These are phyloP conservation scores for Lissonota sp. DNA, from an alignment of 2,888 invertebrate genomes.

Conservation along the genomic window DNA sequence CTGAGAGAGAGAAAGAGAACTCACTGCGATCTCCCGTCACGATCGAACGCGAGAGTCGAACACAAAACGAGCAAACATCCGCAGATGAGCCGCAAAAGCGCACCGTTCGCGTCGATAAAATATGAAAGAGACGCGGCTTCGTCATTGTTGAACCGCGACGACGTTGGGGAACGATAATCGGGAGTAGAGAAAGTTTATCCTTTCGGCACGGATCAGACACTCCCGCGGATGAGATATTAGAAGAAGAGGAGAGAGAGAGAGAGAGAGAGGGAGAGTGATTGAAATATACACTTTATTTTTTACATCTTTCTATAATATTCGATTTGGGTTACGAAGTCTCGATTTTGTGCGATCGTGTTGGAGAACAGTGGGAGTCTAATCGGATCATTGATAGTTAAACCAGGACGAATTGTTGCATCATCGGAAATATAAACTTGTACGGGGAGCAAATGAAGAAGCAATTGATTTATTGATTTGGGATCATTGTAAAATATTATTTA, in stretches of 20 bases:
- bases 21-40: slow-evolving; percentile 55
- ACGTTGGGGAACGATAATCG: slow-evolving; percentile 47
- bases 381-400: slow-evolving; percentile 3
- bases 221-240: slow-evolving; percentile 1
- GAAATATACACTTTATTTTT: slow-evolving; percentile 34
- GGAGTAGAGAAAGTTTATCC: slow-evolving; percentile 62
- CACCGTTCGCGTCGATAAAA: slow-evolving; percentile 53
- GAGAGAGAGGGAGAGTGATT: neutral
- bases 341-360: slow-evolving; percentile 55
- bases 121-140: slow-evolving; percentile 28
- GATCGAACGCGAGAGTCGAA: slow-evolving; percentile 56
- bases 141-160: slow-evolving; percentile 42
- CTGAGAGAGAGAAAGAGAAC: slow-evolving; percentile 17
- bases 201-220: slow-evolving; percentile 55
- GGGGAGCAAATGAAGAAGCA: neutral
- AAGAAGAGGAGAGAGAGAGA: slow-evolving; percentile 6
- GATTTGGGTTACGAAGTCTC: slow-evolving; percentile 45
- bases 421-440: neutral
- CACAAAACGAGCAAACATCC: slow-evolving; percentile 56
- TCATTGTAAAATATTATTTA: too few relatives aligned
- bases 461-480: too few relatives aligned
- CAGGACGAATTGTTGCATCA: neutral
- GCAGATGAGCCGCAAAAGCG: slow-evolving; percentile 35
- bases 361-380: slow-evolving; percentile 41
- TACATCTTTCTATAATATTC: slow-evolving; percentile 19